A percentile compares a stretch with the other conserved stretches of the same genome.
Evolutionary conservation across 2,797 vertebrate species (phyloP).

Genomic region (Channallabes apus): DNA sequence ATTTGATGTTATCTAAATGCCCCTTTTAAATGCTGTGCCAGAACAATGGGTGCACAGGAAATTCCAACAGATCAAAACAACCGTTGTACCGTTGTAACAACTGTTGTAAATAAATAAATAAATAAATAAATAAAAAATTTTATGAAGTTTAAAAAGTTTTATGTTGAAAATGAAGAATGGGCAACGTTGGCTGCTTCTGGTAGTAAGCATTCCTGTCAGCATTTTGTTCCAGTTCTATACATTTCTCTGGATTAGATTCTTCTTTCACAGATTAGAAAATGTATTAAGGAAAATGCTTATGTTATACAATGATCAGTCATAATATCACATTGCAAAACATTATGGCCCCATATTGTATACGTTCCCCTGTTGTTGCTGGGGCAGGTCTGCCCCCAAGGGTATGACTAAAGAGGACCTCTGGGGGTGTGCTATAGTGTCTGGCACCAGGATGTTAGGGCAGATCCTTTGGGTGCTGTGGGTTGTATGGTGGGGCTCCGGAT

Average conservation of each 20-base stretch:
- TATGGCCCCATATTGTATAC: no score
- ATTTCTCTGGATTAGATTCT: neutral
- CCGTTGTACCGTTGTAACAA: no score
- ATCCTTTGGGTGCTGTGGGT: no score
- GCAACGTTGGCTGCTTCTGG: neutral
- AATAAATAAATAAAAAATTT: no score
- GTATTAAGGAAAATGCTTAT: neutral
- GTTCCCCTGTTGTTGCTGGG: no score
- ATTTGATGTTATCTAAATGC: constrained; percentile 50
- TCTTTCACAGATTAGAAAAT: neutral
- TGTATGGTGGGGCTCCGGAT: no score
- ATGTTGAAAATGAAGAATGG: neutral
- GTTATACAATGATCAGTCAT: no score
- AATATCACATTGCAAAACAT: no score
- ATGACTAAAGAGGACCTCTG: no score
- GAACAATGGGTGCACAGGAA: constrained; percentile 50
- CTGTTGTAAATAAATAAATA: constrained; percentile 33
- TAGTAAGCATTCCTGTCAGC: neutral
- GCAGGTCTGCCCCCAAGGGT: no score
- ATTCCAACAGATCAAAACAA: constrained; percentile 53
- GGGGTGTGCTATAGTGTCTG: no score
- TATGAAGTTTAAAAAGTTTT: constrained; percentile 29
- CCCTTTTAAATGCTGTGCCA: constrained; percentile 36
- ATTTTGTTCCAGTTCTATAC: neutral
- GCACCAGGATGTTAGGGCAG: no score